Evolutionary conservation across 2,888 invertebrate species (phyloP).

Genomic region (Timandra comae): DNA sequence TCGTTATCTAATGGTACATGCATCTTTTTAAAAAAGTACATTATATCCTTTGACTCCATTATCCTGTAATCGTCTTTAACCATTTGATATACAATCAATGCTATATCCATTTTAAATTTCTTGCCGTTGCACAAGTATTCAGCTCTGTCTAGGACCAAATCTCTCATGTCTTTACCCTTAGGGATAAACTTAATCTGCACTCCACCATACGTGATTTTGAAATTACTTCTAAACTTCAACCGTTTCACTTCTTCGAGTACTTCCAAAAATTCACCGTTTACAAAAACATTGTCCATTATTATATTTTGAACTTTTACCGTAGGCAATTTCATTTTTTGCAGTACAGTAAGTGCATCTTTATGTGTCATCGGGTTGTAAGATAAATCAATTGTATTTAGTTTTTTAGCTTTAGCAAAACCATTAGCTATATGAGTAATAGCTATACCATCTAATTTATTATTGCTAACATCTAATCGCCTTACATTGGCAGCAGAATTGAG

Average conservation of each 20-base stretch:
- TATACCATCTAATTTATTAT: constrained; percentile 32
- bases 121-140: constrained; percentile 37
- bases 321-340: constrained; percentile 26
- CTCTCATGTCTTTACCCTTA: constrained; percentile 35
- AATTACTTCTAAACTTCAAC: constrained; percentile 28
- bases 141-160: constrained; percentile 42
- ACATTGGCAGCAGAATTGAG: constrained; percentile 29
- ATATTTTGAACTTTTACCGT: constrained; percentile 36
- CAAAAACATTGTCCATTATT: constrained; percentile 42
- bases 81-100: constrained; percentile 34
- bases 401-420: constrained; percentile 27
- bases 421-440: constrained; percentile 23
- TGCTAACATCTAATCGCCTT: constrained; percentile 29
- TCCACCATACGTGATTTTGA: constrained; percentile 39
- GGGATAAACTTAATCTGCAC: constrained; percentile 22
- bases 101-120: constrained; percentile 40
- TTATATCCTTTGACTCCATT: constrained; percentile 34
- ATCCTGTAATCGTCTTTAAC: constrained; percentile 31
- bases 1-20: constrained; percentile 34
- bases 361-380: constrained; percentile 37
- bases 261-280: constrained; percentile 32
- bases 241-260: constrained; percentile 25
- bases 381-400: constrained; percentile 31
- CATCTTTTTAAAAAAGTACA: constrained; percentile 14
- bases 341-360: constrained; percentile 24